A percentile compares a stretch with the other conserved stretches of the same genome.
phyloP scores from a whole-genome alignment of 2,113 vertebrate genomes.

The Takifugu flavidus region DNA sequence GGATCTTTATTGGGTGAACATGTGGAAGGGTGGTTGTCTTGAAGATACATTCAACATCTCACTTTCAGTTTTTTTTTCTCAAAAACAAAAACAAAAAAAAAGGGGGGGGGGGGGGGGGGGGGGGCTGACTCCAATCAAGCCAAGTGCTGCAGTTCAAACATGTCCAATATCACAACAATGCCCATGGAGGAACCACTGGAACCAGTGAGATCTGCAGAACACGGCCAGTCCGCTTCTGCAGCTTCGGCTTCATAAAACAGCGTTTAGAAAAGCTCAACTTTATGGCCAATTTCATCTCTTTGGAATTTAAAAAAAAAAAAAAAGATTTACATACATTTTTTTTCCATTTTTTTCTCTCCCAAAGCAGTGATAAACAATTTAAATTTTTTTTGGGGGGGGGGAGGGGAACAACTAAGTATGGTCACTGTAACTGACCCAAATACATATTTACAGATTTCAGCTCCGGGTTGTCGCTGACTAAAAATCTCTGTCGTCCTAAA shows the following conservation, averaged over 20 bases:
- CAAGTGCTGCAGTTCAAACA: constrained; percentile 75
- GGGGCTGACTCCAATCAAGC: constrained; percentile 45
- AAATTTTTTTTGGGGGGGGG: constrained; percentile 60
- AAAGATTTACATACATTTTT: constrained; percentile 73
- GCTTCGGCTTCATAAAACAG: constrained; percentile 47
- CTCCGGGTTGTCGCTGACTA: constrained; percentile 75
- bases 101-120: constrained; percentile 14
- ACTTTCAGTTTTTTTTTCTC: constrained; percentile 58
- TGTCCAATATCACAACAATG: constrained; percentile 60
- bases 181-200: constrained; percentile 27
- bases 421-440: constrained; percentile 91
- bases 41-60: constrained; percentile 79
- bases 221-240: no score
- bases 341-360: constrained; percentile 42
- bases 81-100: constrained; percentile 42
- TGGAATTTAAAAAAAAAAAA: constrained; percentile 51
- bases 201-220: constrained; percentile 23
- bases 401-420: constrained; percentile 76
- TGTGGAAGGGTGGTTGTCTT: constrained; percentile 71
- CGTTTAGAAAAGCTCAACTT: constrained; percentile 57
- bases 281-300: constrained; percentile 73
- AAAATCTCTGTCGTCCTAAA: constrained; percentile 77
- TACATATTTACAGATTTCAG: constrained; percentile 86
- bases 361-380: constrained; percentile 80
- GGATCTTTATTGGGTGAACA: constrained; percentile 82